Evolutionary conservation across 2,888 invertebrate species (phyloP).

Genomic region (Chouioia cunea): DNA sequence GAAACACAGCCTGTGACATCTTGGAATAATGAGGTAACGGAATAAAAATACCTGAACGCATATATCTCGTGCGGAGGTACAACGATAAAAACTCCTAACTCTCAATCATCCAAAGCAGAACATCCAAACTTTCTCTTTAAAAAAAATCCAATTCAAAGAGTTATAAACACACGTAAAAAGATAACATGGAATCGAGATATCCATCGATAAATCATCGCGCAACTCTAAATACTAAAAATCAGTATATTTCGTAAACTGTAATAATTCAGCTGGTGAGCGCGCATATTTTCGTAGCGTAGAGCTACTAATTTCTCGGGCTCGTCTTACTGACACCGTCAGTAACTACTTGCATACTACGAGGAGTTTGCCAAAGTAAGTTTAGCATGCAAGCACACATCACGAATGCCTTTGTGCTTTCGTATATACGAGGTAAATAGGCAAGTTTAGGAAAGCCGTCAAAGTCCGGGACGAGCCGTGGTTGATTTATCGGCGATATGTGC

Average conservation of each 20-base stretch:
- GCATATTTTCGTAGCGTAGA: too few relatives aligned
- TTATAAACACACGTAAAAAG: too few relatives aligned
- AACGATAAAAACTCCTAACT: constrained; percentile 7
- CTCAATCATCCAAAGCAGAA: neutral
- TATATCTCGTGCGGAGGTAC: constrained; percentile 18
- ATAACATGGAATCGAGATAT: too few relatives aligned
- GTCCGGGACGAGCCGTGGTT: constrained; percentile 52
- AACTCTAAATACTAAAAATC: too few relatives aligned
- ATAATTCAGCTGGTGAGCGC: too few relatives aligned
- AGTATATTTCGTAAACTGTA: too few relatives aligned
- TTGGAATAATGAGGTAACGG: constrained; percentile 40
- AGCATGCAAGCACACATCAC: neutral
- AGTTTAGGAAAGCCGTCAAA: constrained; percentile 63
- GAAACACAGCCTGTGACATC: constrained; percentile 31
- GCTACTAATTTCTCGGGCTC: too few relatives aligned
- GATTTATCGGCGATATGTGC: constrained; percentile 60
- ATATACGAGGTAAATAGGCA: constrained; percentile 43
- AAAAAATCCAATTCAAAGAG: too few relatives aligned
- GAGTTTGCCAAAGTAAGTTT: neutral
- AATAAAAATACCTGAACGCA: constrained; percentile 24
- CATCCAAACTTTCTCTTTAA: constrained; percentile 13
- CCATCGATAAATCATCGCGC: too few relatives aligned
- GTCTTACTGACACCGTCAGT: constrained; percentile 23
- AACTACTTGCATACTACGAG: constrained; percentile 23
- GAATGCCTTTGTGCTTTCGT: neutral